These are phyloP conservation scores for Phaethon lepturus DNA, from an alignment of 2,113 vertebrate genomes.

Conservation along the genomic window DNA sequence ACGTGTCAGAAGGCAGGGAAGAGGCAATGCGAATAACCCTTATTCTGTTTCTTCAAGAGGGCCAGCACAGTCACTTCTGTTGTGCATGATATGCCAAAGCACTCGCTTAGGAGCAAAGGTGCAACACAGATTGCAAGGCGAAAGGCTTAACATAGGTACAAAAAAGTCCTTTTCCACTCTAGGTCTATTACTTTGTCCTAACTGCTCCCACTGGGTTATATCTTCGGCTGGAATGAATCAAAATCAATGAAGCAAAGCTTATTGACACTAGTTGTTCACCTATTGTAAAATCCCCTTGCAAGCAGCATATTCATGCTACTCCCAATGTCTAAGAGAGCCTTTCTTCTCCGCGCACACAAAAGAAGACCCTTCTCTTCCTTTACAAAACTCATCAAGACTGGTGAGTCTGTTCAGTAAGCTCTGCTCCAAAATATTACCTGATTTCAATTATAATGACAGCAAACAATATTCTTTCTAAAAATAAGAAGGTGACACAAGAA, in stretches of 20 bases:
- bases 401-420: neutral
- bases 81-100: neutral
- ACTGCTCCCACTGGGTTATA: slow-evolving; percentile 39
- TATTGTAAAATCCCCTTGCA: neutral
- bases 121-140: neutral
- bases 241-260: slow-evolving; percentile 46
- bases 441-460: neutral
- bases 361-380: neutral
- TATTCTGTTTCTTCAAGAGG: neutral
- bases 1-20: neutral
- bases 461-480: slow-evolving; percentile 1
- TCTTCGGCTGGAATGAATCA: slow-evolving; percentile 35
- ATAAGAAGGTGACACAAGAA: neutral
- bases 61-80: neutral
- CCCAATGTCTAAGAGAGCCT: neutral
- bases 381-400: neutral
- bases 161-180: neutral
- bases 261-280: slow-evolving; percentile 7
- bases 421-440: neutral
- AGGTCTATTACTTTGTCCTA: slow-evolving; percentile 14
- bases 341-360: neutral
- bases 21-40: neutral
- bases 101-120: neutral
- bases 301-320: neutral
- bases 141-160: neutral